These are phyloP conservation scores for human DNA, from an alignment of 2,113 vertebrate species.

Conservation along the genomic window DNA sequence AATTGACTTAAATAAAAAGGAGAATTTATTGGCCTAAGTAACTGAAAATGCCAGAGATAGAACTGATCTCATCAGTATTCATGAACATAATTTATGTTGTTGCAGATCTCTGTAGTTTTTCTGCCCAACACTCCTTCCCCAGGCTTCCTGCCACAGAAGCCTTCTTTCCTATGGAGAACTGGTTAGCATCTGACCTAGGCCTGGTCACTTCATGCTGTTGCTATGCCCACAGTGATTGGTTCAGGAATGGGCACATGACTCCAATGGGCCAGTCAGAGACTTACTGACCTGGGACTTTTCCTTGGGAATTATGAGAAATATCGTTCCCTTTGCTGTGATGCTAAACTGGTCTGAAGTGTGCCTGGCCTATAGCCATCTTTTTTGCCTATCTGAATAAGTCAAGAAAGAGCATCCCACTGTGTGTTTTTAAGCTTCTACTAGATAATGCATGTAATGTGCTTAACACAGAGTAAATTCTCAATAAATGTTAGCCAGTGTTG, in stretches of 20 bases:
- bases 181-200: not conserved
- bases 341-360: not conserved
- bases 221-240: not conserved
- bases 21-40: not conserved
- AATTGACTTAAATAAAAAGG: not conserved
- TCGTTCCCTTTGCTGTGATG: not conserved
- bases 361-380: not conserved
- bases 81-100: not conserved
- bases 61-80: not conserved
- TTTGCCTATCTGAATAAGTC: not conserved
- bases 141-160: not conserved
- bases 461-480: not conserved
- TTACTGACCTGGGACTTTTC: not conserved
- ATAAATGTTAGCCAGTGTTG: not conserved
- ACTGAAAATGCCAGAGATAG: not conserved
- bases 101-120: not conserved
- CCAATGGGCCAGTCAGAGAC: not conserved
- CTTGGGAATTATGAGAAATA: not conserved
- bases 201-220: not conserved
- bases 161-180: not conserved
- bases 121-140: not conserved
- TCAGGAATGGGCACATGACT: not conserved
- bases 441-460: not conserved
- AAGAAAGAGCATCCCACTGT: not conserved
- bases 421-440: not conserved